Evolutionary conservation across 2,113 vertebrate genomes (phyloP), one percentile per base, ranked within the genome.

Genomic region (Ameiurus melas): DNA sequence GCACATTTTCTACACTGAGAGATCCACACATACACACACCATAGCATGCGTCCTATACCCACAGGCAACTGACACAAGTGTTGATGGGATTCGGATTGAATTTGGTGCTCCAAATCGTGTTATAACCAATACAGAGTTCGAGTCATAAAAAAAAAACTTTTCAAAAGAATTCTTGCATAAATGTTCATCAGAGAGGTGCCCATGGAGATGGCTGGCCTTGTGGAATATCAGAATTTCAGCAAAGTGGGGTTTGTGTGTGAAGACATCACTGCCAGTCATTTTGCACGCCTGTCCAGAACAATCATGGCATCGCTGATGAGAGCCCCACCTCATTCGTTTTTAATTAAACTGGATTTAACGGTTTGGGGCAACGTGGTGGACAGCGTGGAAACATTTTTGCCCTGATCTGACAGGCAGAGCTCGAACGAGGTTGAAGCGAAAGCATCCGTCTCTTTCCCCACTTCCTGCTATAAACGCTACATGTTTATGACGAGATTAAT

Each of bases 401-500:
- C 87, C 91, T 92, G 81, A 90, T 91, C 90, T 92, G 85, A 86
- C 89, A 84, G 71, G 62, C 39, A 90, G 90, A 88, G 89, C 22
- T 85, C 64, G 87, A 92, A 93, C 85, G 90, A 90, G 85, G 88
- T 90, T 57, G 86, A 90, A 88, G 92, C 91, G 90, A 93, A 91
- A 92, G 90, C 64, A 91, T 90, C 89, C 90, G 88, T 73, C 66
- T 90, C 33, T 55, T 58, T 36, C 39, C 78, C 84, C 3, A 86
- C 87, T 57, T 87, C 91, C 87, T 64, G 84, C 91, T 93, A 92
- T 64, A 87, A 93, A 93, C 90, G 92, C 93, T 92, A 91, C 93
- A 94, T 94, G 94, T 95, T 95, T 94, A 94, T 94, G 91, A 90
- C 78, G 79, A 91, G 93, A 94, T 95, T 94, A 95, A 94, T 91